Percentiles rank a stretch among this genome's conserved stretches.
Evolutionary conservation across 1,140 invertebrate genomes (phyloP).

Genomic region (Proctacanthus coquilletti): DNA sequence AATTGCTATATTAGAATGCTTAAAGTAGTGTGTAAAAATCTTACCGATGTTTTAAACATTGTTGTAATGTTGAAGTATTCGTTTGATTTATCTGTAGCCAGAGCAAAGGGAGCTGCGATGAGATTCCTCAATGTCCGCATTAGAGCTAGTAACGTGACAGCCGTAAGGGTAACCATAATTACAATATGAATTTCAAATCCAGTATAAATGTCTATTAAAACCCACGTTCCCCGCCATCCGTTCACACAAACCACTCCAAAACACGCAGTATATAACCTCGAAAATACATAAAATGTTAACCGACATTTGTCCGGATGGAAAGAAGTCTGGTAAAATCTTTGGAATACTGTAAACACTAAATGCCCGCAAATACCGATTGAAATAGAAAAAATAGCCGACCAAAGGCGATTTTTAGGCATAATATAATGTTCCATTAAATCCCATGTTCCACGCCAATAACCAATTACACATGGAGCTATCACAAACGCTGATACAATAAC

Average conservation of each 20-base stretch:
- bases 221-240: constrained; percentile 70
- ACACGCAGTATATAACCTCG: constrained; percentile 55
- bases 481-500: constrained; percentile 50
- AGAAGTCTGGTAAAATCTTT: constrained; percentile 40
- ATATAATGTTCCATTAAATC: constrained; percentile 57
- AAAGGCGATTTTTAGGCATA: constrained; percentile 37
- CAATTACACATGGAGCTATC: constrained; percentile 61
- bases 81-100: constrained; percentile 51
- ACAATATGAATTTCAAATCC: constrained; percentile 41
- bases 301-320: constrained; percentile 50
- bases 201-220: constrained; percentile 52
- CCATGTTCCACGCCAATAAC: constrained; percentile 77
- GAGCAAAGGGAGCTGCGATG: constrained; percentile 61
- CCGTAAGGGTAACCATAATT: constrained; percentile 40
- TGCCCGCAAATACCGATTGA: constrained; percentile 49
- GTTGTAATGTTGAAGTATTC: constrained; percentile 71
- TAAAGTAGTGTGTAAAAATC: no score
- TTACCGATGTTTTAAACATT: constrained; percentile 59
- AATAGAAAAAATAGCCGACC: constrained; percentile 48
- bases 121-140: constrained; percentile 59
- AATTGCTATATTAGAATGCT: no score
- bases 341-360: constrained; percentile 47
- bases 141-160: constrained; percentile 44
- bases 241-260: constrained; percentile 67
- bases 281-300: constrained; percentile 50